Base-by-base conservation (phyloP, 2,113 vertebrate genomes). In the Rhinopomastus cyanomelas region DNA sequence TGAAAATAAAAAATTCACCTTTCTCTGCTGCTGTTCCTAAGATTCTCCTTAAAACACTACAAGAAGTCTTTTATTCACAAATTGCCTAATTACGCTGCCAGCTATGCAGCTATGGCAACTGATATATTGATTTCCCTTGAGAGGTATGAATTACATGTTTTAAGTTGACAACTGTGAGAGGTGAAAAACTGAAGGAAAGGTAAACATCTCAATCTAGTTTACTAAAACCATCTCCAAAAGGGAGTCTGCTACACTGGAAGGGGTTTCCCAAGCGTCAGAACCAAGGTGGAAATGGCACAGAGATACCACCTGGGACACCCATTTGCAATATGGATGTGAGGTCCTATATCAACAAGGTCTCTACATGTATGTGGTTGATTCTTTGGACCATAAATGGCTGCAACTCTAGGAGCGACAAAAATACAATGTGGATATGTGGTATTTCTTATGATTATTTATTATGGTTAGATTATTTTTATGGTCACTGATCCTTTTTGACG, bases 301-400 rank as follows among this genome's bases (percentile, higher is more conserved):
- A 34, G 39, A 6, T 77, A 25, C 42, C n/a, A 39, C 22, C 39
- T 46, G 55, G 29, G 60, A 44, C 4, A 2, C 3, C 26, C 14
- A 5, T 67, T 57, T 74, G n/a, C 16, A 26, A 1, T 26, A 27
- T 51, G 59, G 21, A 27, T 82, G 23, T 5, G 7, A 44, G 3
- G 1, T 60, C 32, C 74, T 36, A 16, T 0, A 12, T 20, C 52
- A 55, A 17, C 2, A 5, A 85, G 34, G 12, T 79, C 62, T 81
- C 55, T 19, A 30, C 26, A 6, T 0, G 0, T 30, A 11, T 5
- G 1, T 25, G 34, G 17, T 55, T 48, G 23, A 49, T 55, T 9
- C 30, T 16, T 77, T 1, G 0, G 44, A 49, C n/a, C 22, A 25
- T 4, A 6, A 56, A 27, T 23, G 64, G 9, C 34, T 64, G 26